These are phyloP conservation scores for Triplophysa yarkandensis DNA, from an alignment of 2,797 vertebrate species.

Conservation along the genomic window DNA sequence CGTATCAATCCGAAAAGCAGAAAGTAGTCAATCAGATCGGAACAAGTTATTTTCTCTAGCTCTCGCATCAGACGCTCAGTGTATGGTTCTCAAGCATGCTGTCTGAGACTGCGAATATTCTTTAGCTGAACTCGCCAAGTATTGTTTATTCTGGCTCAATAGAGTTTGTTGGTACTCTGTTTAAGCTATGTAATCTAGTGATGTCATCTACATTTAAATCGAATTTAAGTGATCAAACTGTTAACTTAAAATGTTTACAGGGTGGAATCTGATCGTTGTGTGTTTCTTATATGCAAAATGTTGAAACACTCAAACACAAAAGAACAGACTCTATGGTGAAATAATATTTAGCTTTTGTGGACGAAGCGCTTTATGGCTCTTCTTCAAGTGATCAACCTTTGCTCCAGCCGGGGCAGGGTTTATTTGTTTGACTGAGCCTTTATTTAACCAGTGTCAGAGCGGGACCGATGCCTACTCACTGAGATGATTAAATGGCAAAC, in stretches of 20 bases:
- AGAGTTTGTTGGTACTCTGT: not conserved
- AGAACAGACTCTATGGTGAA: not conserved
- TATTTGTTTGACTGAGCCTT: slow-evolving; percentile 53
- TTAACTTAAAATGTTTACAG: not conserved
- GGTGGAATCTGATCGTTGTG: not conserved
- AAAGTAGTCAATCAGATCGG: too few species aligned
- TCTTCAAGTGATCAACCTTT: slow-evolving; percentile 47
- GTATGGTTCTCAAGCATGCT: not conserved
- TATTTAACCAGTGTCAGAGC: slow-evolving; percentile 51
- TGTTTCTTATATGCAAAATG: not conserved
- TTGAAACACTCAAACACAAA: slow-evolving; percentile 1
- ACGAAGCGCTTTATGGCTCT: slow-evolving; percentile 26
- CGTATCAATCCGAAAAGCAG: too few species aligned
- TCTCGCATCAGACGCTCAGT: not conserved
- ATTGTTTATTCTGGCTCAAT: not conserved
- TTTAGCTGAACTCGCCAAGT: not conserved
- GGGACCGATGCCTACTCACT: slow-evolving; percentile 41
- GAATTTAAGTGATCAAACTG: not conserved
- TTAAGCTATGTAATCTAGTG: not conserved
- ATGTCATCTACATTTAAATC: not conserved
- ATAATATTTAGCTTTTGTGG: slow-evolving; percentile 29
- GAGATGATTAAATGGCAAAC: slow-evolving; percentile 51
- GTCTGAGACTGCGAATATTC: not conserved
- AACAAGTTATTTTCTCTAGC: not conserved
- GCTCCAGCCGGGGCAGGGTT: slow-evolving; percentile 45